phyloP scores from a whole-genome alignment of 2,888 invertebrate genomes.

The Junonia oenone region DNA sequence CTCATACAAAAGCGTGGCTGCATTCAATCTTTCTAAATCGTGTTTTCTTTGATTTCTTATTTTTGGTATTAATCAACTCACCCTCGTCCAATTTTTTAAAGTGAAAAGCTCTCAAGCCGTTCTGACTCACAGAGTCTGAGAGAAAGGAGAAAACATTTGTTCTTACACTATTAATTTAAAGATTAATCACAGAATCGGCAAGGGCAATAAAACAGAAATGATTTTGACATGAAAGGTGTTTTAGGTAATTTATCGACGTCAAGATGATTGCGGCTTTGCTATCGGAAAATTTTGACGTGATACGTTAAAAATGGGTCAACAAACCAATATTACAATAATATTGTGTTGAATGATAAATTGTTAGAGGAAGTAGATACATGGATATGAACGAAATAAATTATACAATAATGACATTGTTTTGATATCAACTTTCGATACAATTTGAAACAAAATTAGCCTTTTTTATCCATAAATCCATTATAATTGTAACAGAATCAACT shows the following conservation, averaged over 20 bases:
- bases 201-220: background rate
- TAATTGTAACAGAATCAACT: slow-evolving; percentile 22
- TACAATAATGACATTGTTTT: background rate
- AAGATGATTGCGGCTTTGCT: background rate
- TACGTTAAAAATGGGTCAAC: no score
- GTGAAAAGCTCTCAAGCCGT: slow-evolving; percentile 52
- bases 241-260: background rate
- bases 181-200: background rate
- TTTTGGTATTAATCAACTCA: slow-evolving; percentile 68
- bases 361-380: background rate
- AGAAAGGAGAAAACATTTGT: slow-evolving; percentile 57
- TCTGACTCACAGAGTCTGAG: slow-evolving; percentile 57
- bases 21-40: slow-evolving; percentile 42
- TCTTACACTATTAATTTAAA: slow-evolving; percentile 42
- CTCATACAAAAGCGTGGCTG: slow-evolving; percentile 30
- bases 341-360: no score
- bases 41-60: slow-evolving; percentile 50
- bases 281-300: no score
- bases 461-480: slow-evolving; percentile 17
- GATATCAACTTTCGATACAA: background rate
- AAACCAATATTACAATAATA: no score
- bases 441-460: slow-evolving; percentile 1
- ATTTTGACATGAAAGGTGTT: background rate
- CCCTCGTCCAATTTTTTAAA: slow-evolving; percentile 55
- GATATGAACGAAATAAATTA: background rate